Base-by-base conservation (phyloP, 2,797 vertebrate genomes). In the Eremophila alpestris region DNA sequence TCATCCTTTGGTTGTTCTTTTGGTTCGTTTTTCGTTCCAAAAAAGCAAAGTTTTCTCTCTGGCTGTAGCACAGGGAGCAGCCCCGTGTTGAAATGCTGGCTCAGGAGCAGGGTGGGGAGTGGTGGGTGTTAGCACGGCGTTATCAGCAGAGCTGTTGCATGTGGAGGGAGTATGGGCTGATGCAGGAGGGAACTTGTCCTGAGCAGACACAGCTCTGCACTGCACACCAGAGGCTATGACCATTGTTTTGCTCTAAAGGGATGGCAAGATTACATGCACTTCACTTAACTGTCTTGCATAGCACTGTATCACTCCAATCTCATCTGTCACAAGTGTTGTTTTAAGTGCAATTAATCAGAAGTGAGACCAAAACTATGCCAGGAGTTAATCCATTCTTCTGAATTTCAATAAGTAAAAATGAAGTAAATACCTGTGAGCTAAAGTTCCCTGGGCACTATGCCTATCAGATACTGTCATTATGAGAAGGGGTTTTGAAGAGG, bases 111-210 rank as follows among this genome's bases (percentile, higher is more conserved):
- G 5, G 10, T 49, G 38, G 19, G 62, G 29, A 58, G 46, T 8
- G 54, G 29, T 43, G 27, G 16, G 10, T 5, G 1, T 59, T 26
- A 38, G 51, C 67, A 36, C 0, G 0, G 17, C 0, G 0, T 43
- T 73, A 32, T 54, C 75, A 58, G 63, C 59, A 55, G 40, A 27
- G 45, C 27, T 76, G 15, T 27, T 65, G 22, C 20, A 24, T 29
- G 32, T 52, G 46, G 38, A 68, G 32, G 9, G 32, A 75, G 24
- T 8, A 7, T 14, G 11, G 4, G 45, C 27, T 70, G 45, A 7
- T 60, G 64, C 11, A 55, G 74, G 48, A 71, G 34, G 32, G 46
- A 64, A 26, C 76, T 94, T 78, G 54, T 48, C 32, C 41, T 59
- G 60, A 56, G 54, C 46, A 83, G 43, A 56, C 22, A 21, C 17